These are phyloP conservation scores for honey bee (Apis mellifera) DNA, from an alignment of 1,140 invertebrate genomes.

Conservation along the genomic window Amel_HAv3.1 CM009940.2:10445501-10446000, in stretches of 20 bases:
- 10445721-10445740: neutral
- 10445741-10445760: neutral
- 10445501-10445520: no score
- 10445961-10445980: constrained; percentile 36
- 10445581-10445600: no score
- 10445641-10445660: neutral
- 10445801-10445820: constrained; percentile 34
- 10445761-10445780: neutral
- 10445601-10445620: no score
- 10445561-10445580: no score
- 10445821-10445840: constrained; percentile 45
- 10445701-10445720: neutral
- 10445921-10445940: constrained; percentile 45
- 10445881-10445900: constrained; percentile 48
- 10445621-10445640: no score
- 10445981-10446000: constrained; percentile 13
- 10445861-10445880: constrained; percentile 50
- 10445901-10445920: constrained; percentile 47
- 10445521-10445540: no score
- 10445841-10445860: constrained; percentile 55
- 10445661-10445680: neutral
- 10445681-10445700: neutral
- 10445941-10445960: neutral
- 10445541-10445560: no score
- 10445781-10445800: constrained; percentile 27